Evolutionary conservation across 2,113 vertebrate genomes (phyloP).

Genomic region (Podarcis raffonei): DNA sequence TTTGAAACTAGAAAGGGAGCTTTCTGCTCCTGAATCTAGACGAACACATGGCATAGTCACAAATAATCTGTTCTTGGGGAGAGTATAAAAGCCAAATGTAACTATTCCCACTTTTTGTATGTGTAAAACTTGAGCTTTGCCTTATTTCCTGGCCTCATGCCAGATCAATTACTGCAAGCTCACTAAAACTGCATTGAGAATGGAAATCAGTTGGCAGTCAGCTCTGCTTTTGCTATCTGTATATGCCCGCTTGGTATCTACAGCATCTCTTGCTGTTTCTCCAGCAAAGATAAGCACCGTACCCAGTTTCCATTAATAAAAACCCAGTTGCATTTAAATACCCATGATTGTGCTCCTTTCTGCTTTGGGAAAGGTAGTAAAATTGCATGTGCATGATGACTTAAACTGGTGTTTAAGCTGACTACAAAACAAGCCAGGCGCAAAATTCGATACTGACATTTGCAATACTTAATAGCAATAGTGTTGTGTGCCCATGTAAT

Average conservation of each 20-base stretch:
- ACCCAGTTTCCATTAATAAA: background rate
- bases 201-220: slow-evolving; percentile 5
- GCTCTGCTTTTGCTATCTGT: background rate
- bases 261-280: background rate
- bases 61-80: slow-evolving; percentile 9
- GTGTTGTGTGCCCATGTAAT: background rate
- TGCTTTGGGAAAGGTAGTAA: background rate
- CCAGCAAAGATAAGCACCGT: background rate
- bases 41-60: slow-evolving; percentile 14
- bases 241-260: background rate
- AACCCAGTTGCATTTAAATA: background rate
- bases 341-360: background rate
- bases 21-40: slow-evolving; percentile 8
- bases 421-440: background rate
- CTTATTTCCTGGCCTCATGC: slow-evolving; percentile 19
- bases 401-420: background rate
- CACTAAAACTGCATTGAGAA: slow-evolving; percentile 21
- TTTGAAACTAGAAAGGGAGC: background rate
- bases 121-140: background rate
- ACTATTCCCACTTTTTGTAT: slow-evolving; percentile 15
- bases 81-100: slow-evolving; percentile 18
- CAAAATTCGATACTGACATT: background rate
- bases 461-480: background rate
- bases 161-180: slow-evolving; percentile 22
- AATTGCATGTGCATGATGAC: background rate